Evolutionary conservation across 2,888 invertebrate genomes (phyloP).

Genomic region (Saturnia pavonia): DNA sequence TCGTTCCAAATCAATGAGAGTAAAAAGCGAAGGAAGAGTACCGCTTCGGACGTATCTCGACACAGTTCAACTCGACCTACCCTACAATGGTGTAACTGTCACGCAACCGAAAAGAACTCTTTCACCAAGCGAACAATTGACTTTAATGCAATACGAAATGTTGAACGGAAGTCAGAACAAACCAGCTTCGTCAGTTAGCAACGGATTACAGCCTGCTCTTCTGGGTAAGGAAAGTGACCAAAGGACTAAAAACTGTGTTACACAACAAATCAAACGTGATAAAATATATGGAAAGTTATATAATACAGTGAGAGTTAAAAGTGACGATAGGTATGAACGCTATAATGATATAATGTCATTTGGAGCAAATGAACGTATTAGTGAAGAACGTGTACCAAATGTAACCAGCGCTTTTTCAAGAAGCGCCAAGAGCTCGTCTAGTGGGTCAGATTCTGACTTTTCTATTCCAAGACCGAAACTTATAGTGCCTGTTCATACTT

Average conservation of each 20-base stretch:
- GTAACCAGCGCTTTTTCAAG: conserved; percentile 58
- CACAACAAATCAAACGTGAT: conserved; percentile 73
- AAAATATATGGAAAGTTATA: conserved; percentile 74
- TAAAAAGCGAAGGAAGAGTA: conserved; percentile 76
- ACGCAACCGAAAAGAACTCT: conserved; percentile 79
- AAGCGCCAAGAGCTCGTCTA: conserved; percentile 79
- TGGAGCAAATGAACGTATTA: conserved; percentile 58
- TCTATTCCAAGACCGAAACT: conserved; percentile 92
- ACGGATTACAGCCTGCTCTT: conserved; percentile 63
- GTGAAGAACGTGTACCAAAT: conserved; percentile 60
- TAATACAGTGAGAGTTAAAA: conserved; percentile 78
- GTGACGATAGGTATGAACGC: conserved; percentile 74
- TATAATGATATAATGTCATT: conserved; percentile 72
- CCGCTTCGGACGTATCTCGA: conserved; percentile 72
- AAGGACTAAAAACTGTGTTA: conserved; percentile 72
- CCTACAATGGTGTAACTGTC: conserved; percentile 71
- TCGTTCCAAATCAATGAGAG: conserved; percentile 78
- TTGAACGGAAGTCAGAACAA: conserved; percentile 63
- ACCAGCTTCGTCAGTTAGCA: conserved; percentile 48
- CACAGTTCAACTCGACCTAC: conserved; percentile 52
- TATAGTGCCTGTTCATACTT: conserved; percentile 94
- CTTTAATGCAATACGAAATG: conserved; percentile 76
- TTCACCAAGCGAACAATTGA: conserved; percentile 77
- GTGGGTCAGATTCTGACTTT: conserved; percentile 85
- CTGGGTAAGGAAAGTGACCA: conserved; percentile 72